Evolutionary conservation across 2,113 vertebrate species (phyloP).

Genomic region (Leucoraja erinaceus): DNA sequence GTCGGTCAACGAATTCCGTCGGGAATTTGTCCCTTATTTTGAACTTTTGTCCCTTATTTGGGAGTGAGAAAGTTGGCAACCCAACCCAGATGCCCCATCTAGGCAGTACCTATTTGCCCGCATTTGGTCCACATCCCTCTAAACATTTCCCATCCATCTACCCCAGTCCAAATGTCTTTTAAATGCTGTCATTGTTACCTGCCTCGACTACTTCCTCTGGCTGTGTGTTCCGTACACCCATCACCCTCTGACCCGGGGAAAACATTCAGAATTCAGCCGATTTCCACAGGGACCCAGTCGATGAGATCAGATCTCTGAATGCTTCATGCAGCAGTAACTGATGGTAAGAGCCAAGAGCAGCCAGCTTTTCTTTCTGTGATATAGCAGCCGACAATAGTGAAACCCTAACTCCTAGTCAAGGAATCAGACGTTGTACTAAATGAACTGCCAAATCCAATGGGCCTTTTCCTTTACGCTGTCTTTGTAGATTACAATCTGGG

Average conservation of each 20-base stretch:
- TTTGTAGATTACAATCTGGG: not conserved
- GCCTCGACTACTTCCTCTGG: no score
- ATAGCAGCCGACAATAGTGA: slow-evolving; percentile 42
- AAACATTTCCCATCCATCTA: no score
- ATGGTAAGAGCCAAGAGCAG: slow-evolving; percentile 43
- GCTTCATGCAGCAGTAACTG: slow-evolving; percentile 48
- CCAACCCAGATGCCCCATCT: no score
- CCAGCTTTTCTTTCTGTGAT: slow-evolving; percentile 40
- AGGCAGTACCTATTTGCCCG: no score
- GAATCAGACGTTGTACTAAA: slow-evolving; percentile 35
- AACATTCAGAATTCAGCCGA: slow-evolving; percentile 55
- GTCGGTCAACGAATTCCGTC: no score
- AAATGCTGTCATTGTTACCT: no score
- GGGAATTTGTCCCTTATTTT: no score
- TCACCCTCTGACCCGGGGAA: slow-evolving; percentile 51
- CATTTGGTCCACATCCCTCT: no score
- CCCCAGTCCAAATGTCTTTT: no score
- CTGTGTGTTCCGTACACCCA: no score
- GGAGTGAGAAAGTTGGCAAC: no score
- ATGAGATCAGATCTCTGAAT: slow-evolving; percentile 52
- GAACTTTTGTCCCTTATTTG: no score
- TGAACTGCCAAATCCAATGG: slow-evolving; percentile 24
- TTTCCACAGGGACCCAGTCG: slow-evolving; percentile 49
- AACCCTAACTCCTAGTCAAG: slow-evolving; percentile 43
- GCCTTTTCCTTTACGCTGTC: not conserved